Base-by-base conservation (phyloP, 2,797 vertebrate species). In the Pipistrellus pipistrellus region DNA sequence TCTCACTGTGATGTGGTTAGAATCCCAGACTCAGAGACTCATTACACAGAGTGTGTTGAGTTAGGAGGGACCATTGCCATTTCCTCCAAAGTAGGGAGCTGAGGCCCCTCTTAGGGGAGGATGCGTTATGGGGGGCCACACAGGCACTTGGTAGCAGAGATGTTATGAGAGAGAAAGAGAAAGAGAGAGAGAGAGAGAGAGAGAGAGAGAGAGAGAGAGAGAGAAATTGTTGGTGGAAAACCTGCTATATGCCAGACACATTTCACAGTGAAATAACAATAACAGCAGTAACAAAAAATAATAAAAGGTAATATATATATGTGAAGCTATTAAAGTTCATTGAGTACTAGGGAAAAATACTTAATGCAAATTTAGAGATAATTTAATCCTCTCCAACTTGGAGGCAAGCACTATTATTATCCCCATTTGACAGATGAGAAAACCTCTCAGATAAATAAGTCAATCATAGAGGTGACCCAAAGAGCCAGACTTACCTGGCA, bases 241-340 rank as follows among this genome's bases (percentile, higher is more conserved):
- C 7, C 9, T 78, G 17, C 44, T 57, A 6, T 27, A 27, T 51
- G 7, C 66, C 25, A 57, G 78, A 59, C 13, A 82, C 2, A 57
- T 35, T 88, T 73, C 46, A 32, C 64, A 89, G 78, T 21, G 8
- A 86, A 86, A 90, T 59, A 64, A 44, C 18, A 75, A 88, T 35
- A 77, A 76, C 35, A 27, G 18, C 8, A 86, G 64, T 6, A 86
- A 69, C 25, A 48, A 86, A 64, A 72, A 76, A 46, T 30, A 78
- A 53, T 13, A 23, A 69, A 18, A 66, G 8, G 1, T 66, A 38
- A 41, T 23, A 59, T 27, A 53, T 41, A 57, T 48, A 48, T 48
- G 38, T 9, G 73, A n/a, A 75, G 12, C 13, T 77, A 46, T 94
- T 84, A 17, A 35, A 41, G 75, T 82, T 21, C 82, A 9, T 53